Evolutionary conservation across 1,140 invertebrate genomes (phyloP), one percentile per base, ranked within the genome.

Genomic region (Ceratina australensis): DNA sequence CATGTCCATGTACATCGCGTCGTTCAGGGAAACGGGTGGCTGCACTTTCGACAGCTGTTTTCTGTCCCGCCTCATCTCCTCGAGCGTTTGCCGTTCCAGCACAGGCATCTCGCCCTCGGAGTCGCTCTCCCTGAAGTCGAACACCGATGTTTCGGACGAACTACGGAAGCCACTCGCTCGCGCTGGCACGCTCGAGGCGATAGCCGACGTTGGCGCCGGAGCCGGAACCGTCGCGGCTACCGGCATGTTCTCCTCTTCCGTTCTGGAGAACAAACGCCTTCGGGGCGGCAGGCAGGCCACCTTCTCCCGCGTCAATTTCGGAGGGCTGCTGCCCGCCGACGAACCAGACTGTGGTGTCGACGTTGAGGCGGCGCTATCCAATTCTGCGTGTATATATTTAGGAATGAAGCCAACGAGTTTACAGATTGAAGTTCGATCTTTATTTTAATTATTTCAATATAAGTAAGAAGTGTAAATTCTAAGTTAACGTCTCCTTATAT

Each of bases 81-180:
- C 92, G 22, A 94, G 87, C 13, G 93, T 93, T 86, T 94, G 94
- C 80, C 93, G 89, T 82, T 94, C 94, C 15, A 94, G 86, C 4
- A 94, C 93, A 12, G 93, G 93, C 93, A 94, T 93, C 83, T 94
- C 94, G 22, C 91, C 89, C 79, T 94, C 94, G 2, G 93, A 94
- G 71, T 94, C 94, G 52, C 93, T 93, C 77, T 94, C 94, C 0
- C 93, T 90, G 84, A 94, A 94, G 87, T 94, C 94, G 85, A 95
- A 95, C n/a, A 95, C 93, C 7, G 94, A 94, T 0, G 94, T 94
- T 87, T 95, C 94, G 18, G 94, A 94, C 0, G 94, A 94, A 81
- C 93, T 94, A n/a, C 94, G 83, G 67, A 93, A 88, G 0, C 92
- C 93, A n/a, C 92, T 92, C 20, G 92, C 89, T n/a, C 93, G 88